These are phyloP conservation scores for Euglossa dilemma DNA, from an alignment of 1,140 invertebrate genomes.

Conservation along the genomic window DNA sequence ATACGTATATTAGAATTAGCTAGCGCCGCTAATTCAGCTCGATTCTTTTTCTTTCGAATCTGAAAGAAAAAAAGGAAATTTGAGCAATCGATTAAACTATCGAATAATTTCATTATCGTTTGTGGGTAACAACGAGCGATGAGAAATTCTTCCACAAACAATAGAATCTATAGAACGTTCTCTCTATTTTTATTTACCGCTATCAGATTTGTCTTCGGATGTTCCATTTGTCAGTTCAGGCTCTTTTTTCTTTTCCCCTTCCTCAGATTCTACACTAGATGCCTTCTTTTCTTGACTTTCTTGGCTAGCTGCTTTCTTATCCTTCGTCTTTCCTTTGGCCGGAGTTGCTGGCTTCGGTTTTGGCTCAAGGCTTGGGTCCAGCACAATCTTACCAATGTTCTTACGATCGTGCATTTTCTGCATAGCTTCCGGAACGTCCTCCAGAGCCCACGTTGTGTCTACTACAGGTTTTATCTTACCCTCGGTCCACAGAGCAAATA, in stretches of 20 bases:
- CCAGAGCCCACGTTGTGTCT: slow-evolving; percentile 93
- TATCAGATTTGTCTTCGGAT: slow-evolving; percentile 82
- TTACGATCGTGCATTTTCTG: slow-evolving; percentile 95
- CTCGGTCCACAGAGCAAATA: slow-evolving; percentile 89
- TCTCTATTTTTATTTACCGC: slow-evolving; percentile 72
- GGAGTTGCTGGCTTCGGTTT: slow-evolving; percentile 90
- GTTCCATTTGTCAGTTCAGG: slow-evolving; percentile 82
- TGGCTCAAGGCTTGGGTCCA: slow-evolving; percentile 90
- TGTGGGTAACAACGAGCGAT: background rate
- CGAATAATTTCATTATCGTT: slow-evolving; percentile 6
- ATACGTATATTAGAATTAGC: slow-evolving; percentile 51
- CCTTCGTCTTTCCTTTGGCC: slow-evolving; percentile 87
- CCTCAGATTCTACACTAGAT: slow-evolving; percentile 81
- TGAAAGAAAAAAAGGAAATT: slow-evolving; percentile 70
- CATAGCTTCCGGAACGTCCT: slow-evolving; percentile 94
- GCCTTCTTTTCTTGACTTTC: slow-evolving; percentile 84
- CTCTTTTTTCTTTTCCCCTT: slow-evolving; percentile 84
- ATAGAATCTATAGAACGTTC: background rate
- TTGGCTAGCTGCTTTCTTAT: slow-evolving; percentile 87
- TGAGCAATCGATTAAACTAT: slow-evolving; percentile 8
- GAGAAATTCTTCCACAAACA: background rate
- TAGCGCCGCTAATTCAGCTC: slow-evolving; percentile 78
- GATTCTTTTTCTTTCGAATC: slow-evolving; percentile 83
- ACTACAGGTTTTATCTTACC: slow-evolving; percentile 91
- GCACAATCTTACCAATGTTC: slow-evolving; percentile 93